These are phyloP conservation scores for Lateolabrax maculatus DNA, from an alignment of 2,797 vertebrate genomes.

Conservation along the genomic window DNA sequence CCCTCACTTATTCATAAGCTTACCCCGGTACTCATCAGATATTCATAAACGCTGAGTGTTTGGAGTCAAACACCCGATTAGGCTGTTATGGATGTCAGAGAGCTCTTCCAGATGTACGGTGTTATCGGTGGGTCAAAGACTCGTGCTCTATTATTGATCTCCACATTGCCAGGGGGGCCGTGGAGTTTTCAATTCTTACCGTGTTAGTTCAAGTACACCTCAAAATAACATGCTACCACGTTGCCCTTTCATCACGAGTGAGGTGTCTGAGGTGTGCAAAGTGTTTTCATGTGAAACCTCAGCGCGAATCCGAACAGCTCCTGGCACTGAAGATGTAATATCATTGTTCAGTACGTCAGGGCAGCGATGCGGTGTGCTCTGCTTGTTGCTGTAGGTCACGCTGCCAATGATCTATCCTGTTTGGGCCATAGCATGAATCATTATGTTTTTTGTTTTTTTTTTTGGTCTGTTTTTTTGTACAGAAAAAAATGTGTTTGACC, in stretches of 20 bases:
- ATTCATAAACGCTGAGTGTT: slow-evolving; percentile 77
- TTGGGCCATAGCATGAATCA: slow-evolving; percentile 49
- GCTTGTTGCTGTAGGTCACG: slow-evolving; percentile 48
- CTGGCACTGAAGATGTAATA: slow-evolving; percentile 59
- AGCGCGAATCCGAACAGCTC: slow-evolving; percentile 42
- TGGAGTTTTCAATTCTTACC: slow-evolving; percentile 50
- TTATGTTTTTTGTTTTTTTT: too few species aligned
- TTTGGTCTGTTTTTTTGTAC: too few species aligned
- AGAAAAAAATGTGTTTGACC: too few species aligned
- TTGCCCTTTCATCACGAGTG: slow-evolving; percentile 60
- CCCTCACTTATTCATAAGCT: slow-evolving; percentile 80
- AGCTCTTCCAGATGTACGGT: slow-evolving; percentile 48
- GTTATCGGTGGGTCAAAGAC: slow-evolving; percentile 65
- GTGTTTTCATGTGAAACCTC: slow-evolving; percentile 46
- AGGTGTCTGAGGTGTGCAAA: slow-evolving; percentile 49
- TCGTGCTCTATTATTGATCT: slow-evolving; percentile 67
- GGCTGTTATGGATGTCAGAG: slow-evolving; percentile 62
- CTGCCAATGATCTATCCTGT: slow-evolving; percentile 30
- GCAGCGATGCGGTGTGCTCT: slow-evolving; percentile 10
- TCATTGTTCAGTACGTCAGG: slow-evolving; percentile 53
- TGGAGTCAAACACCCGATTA: slow-evolving; percentile 77
- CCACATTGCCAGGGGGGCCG: neutral
- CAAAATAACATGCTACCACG: slow-evolving; percentile 51
- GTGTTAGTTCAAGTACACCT: slow-evolving; percentile 63
- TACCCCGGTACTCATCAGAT: slow-evolving; percentile 71